These are phyloP conservation scores for Clarias batrachus DNA, from an alignment of 2,113 vertebrate genomes.

Conservation along the genomic window DNA sequence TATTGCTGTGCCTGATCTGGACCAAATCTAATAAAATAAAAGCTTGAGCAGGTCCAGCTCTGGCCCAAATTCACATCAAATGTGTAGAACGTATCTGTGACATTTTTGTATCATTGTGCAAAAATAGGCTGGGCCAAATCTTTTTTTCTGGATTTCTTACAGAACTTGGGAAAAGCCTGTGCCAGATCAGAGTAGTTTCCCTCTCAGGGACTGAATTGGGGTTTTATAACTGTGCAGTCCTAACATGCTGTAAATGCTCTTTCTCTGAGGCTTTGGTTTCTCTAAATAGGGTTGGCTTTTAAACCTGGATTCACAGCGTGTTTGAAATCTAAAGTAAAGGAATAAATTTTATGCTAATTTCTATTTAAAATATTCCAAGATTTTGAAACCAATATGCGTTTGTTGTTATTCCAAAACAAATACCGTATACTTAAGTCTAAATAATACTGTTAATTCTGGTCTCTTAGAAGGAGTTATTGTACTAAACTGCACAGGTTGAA, in stretches of 20 bases:
- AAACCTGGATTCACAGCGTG: conserved; percentile 22
- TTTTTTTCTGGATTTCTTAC: too few species aligned
- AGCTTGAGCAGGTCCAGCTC: too few species aligned
- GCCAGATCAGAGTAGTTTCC: too few species aligned
- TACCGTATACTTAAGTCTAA: not conserved
- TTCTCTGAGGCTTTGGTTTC: conserved; percentile 30
- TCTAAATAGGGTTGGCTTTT: conserved; percentile 28
- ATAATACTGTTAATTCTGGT: not conserved
- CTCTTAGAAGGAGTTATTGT: not conserved
- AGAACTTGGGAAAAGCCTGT: too few species aligned
- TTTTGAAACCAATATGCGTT: not conserved
- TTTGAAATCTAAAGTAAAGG: conserved; percentile 25
- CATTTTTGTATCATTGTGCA: too few species aligned
- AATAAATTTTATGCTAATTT: not conserved
- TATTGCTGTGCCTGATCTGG: too few species aligned
- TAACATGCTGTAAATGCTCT: conserved; percentile 8
- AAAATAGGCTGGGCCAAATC: too few species aligned
- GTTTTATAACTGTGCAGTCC: conserved; percentile 38
- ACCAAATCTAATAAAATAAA: too few species aligned
- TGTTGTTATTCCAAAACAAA: not conserved
- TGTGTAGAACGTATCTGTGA: too few species aligned
- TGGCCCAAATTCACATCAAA: too few species aligned
- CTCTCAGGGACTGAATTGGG: conserved; percentile 17
- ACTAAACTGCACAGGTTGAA: not conserved
- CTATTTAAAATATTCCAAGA: not conserved